A percentile compares a stretch with the other conserved stretches of the same genome.
Evolutionary conservation across 2,888 invertebrate species (phyloP).

Genomic region (Nomada goodeniana): DNA sequence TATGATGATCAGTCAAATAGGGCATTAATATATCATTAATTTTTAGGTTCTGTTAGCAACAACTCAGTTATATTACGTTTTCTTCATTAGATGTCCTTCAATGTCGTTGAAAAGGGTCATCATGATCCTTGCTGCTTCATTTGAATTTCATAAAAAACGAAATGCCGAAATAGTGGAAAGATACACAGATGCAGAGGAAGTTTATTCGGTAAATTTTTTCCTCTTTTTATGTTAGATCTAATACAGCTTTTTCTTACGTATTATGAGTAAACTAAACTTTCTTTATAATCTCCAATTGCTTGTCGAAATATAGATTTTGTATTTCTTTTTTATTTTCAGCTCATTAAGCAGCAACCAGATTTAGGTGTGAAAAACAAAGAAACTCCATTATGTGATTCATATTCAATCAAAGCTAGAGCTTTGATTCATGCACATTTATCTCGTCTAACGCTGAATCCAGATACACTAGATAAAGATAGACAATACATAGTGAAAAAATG

Average conservation of each 20-base stretch:
- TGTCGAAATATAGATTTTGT: not conserved
- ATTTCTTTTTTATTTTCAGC: conserved; percentile 85
- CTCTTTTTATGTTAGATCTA: not conserved
- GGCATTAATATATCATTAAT: not conserved
- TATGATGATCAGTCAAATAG: not conserved
- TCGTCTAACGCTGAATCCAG: conserved; percentile 91
- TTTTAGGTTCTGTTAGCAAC: conserved; percentile 95
- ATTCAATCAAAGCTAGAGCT: conserved; percentile 96
- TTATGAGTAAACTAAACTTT: too few species aligned
- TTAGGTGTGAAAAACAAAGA: conserved; percentile 98
- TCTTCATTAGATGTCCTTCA: conserved; percentile 97
- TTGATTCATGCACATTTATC: conserved; percentile 97
- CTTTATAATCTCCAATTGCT: too few species aligned
- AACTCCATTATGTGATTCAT: conserved; percentile 94
- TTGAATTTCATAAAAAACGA: conserved; percentile 97
- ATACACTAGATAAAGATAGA: conserved; percentile 93
- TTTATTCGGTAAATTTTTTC: conserved; percentile 90
- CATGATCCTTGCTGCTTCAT: conserved; percentile 98
- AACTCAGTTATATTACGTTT: conserved; percentile 98
- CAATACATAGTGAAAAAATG: conserved; percentile 94
- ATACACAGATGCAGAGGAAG: conserved; percentile 97
- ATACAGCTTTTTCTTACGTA: too few species aligned
- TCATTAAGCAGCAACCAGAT: conserved; percentile 96
- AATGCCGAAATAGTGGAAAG: conserved; percentile 98
- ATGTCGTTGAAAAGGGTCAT: conserved; percentile 98